These are phyloP conservation scores for Tupaia tana DNA, from an alignment of 2,113 vertebrate species.

Conservation along the genomic window DNA sequence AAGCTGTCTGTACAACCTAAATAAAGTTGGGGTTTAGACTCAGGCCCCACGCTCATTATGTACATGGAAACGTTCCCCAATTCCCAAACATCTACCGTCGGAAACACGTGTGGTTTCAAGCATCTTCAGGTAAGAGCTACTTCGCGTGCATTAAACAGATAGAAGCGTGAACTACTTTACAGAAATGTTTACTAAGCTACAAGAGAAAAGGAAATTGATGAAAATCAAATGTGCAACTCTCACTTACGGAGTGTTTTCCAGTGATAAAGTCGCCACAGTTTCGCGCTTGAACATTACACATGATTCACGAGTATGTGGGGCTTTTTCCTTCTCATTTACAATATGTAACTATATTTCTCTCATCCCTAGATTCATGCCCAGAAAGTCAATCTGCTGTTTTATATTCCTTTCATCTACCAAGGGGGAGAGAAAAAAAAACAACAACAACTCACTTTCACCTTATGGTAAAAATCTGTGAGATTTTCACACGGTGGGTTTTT, in stretches of 20 bases:
- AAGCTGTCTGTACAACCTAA: too few species aligned
- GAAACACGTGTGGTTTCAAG: too few species aligned
- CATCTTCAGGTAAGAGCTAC: too few species aligned
- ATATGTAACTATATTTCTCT: constrained; percentile 43
- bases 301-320: background rate
- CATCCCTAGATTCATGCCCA: constrained; percentile 51
- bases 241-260: background rate
- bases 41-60: too few species aligned
- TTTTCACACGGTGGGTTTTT: background rate
- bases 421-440: background rate
- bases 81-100: too few species aligned
- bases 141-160: background rate
- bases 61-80: too few species aligned
- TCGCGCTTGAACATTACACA: background rate
- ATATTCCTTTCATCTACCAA: constrained; percentile 46
- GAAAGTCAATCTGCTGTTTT: constrained; percentile 66
- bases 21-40: too few species aligned
- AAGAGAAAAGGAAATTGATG: background rate
- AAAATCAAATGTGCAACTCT: constrained; percentile 17
- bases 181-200: background rate
- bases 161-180: accelerated
- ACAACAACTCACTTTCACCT: background rate
- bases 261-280: background rate
- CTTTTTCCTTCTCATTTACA: background rate
- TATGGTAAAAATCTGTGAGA: constrained; percentile 59